These are phyloP conservation scores for fruit fly (Drosophila melanogaster) DNA, from an alignment of 1,140 invertebrate genomes.

Conservation along the genomic window Release_6_plus_ISO1_MT NT_033777.3:25738001-25738500, in stretches of 20 bases:
- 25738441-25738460: constrained; percentile 43
- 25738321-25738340: constrained; percentile 4
- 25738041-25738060: constrained; percentile 67
- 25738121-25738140: not conserved
- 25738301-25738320: constrained; percentile 7
- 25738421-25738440: constrained; percentile 47
- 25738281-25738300: constrained; percentile 71
- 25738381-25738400: constrained; percentile 41
- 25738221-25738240: no score
- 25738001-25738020: constrained; percentile 45
- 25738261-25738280: constrained; percentile 9
- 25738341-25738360: constrained; percentile 16
- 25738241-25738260: no score
- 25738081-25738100: constrained; percentile 41
- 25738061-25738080: constrained; percentile 52
- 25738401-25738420: constrained; percentile 40
- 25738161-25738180: no score
- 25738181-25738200: not conserved
- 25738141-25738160: no score
- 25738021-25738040: constrained; percentile 48
- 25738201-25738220: no score
- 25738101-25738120: constrained; percentile 23
- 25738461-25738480: constrained; percentile 45
- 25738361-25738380: constrained; percentile 40
- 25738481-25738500: constrained; percentile 9